Base-by-base conservation (phyloP, 2,113 vertebrate species). In the Lipotes vexillifer region DNA sequence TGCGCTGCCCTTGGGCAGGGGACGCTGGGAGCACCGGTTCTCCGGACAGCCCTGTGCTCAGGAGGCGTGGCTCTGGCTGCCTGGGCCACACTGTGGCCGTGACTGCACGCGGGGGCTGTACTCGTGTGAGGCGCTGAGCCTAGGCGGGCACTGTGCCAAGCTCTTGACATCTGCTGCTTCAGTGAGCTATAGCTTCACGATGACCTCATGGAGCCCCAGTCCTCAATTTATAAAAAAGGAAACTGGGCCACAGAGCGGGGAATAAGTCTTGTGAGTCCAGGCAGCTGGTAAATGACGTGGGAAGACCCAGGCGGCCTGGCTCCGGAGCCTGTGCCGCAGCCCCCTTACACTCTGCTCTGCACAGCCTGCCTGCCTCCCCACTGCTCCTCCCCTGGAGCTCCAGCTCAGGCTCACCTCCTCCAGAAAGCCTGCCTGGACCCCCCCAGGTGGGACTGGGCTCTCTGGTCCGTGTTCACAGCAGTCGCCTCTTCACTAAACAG, bases 1-100 rank as follows among this genome's bases (percentile, higher is more conserved):
- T 14, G 36, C 0, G 33, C 13, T 49, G 69, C 25, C 31, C 29
- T 27, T 6, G 10, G 55, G 61, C 61, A 9, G 55, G 44, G 68
- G 18, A 49, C 10, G 29, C 57, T 6, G 4, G 33, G 21, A 6
- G 9, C 44, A 8, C n/a, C 1, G 18, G 52, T 15, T 3, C 8
- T 3, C 8, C 11, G 29, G 1, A 55, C 1, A 11, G 10, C 9
- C 15, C 6, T 36, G 36, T 7, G 8, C 6, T 17, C 0, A 5
- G 5, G 68, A 57, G 36, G 59, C 68, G 3, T 5, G 13, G 46
- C 25, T 77, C 41, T 10, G 33, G 57, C 6, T 18, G 44, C 86
- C 4, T 3, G 29, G 52, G 4, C 15, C 33, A 36, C 33, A 29
- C n/a, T 18, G 41, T 27, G 49, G 46, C 41, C 1, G 2, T 20